These are phyloP conservation scores for Gila orcuttii DNA, from an alignment of 2,113 vertebrate species.

Conservation along the genomic window DNA sequence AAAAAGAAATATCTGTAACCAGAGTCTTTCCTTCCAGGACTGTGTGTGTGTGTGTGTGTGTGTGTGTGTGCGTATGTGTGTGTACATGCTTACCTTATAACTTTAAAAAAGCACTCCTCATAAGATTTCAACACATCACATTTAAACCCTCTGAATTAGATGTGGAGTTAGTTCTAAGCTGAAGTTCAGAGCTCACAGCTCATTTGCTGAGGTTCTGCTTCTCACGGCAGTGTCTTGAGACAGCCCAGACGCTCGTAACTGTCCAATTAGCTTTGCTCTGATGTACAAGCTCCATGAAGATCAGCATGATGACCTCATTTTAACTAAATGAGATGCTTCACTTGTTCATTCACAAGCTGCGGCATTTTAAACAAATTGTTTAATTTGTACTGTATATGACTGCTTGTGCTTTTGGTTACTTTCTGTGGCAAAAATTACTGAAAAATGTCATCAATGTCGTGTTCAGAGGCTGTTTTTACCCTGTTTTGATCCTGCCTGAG, in stretches of 20 bases:
- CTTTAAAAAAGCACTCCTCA: neutral
- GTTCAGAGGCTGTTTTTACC: too few relatives aligned
- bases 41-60: neutral
- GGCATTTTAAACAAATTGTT: neutral
- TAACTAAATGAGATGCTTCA: conserved; percentile 1
- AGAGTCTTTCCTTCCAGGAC: conserved; percentile 37
- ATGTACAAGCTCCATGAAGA: conserved; percentile 17
- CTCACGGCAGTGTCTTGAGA: conserved; percentile 5
- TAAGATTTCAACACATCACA: conserved; percentile 14
- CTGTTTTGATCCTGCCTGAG: too few relatives aligned
- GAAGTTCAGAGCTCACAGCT: conserved; percentile 6
- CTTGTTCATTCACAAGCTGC: neutral
- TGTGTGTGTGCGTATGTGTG: neutral
- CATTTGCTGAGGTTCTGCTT: neutral
- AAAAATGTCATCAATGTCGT: neutral
- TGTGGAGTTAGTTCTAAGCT: neutral
- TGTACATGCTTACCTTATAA: neutral
- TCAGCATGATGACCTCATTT: conserved; percentile 26
- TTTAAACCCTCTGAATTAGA: conserved; percentile 14
- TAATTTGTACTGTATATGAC: neutral
- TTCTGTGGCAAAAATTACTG: neutral
- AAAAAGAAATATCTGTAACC: conserved; percentile 57
- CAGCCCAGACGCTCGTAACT: neutral
- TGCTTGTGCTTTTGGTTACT: neutral
- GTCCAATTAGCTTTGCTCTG: conserved; percentile 36